phyloP scores from a whole-genome alignment of 2,113 vertebrate species.

The Scomber scombrus region DNA sequence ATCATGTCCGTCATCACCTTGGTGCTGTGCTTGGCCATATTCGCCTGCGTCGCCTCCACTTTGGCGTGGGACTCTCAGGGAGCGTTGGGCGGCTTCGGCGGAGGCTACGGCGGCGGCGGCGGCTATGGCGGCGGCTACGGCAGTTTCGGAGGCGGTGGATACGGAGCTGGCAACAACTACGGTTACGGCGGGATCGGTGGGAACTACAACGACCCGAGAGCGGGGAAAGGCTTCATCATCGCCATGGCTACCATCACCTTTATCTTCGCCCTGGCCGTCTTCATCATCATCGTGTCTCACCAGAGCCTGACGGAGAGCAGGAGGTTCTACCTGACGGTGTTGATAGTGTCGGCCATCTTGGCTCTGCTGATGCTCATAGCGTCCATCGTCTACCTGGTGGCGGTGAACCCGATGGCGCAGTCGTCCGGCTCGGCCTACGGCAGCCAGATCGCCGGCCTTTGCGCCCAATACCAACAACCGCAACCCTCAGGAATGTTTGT shows the following conservation, averaged over 20 bases:
- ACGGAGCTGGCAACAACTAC: constrained; percentile 72
- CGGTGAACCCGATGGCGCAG: constrained; percentile 90
- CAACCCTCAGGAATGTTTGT: constrained; percentile 68
- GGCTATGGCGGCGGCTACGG: constrained; percentile 17
- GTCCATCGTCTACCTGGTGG: constrained; percentile 91
- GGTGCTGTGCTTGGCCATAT: constrained; percentile 89
- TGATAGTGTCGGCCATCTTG: constrained; percentile 86
- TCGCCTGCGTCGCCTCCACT: constrained; percentile 93
- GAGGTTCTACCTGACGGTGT: constrained; percentile 87
- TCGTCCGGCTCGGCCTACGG: constrained; percentile 84
- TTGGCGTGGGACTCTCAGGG: constrained; percentile 88
- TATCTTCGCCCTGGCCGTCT: constrained; percentile 83
- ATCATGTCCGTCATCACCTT: constrained; percentile 87
- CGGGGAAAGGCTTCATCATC: constrained; percentile 90
- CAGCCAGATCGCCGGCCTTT: constrained; percentile 85
- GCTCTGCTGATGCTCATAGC: constrained; percentile 88
- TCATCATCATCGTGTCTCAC: constrained; percentile 87
- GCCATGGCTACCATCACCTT: constrained; percentile 89
- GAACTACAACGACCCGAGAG: constrained; percentile 88
- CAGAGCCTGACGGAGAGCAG: constrained; percentile 83
- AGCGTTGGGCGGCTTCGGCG: constrained; percentile 69
- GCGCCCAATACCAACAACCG: constrained; percentile 85
- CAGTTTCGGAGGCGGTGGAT: constrained; percentile 41
- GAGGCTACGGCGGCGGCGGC: background rate
- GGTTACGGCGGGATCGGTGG: constrained; percentile 83